Evolutionary conservation across 2,888 invertebrate genomes (phyloP), one percentile per base, ranked within the genome.

Genomic region (Thecocarcelia acutangulata): DNA sequence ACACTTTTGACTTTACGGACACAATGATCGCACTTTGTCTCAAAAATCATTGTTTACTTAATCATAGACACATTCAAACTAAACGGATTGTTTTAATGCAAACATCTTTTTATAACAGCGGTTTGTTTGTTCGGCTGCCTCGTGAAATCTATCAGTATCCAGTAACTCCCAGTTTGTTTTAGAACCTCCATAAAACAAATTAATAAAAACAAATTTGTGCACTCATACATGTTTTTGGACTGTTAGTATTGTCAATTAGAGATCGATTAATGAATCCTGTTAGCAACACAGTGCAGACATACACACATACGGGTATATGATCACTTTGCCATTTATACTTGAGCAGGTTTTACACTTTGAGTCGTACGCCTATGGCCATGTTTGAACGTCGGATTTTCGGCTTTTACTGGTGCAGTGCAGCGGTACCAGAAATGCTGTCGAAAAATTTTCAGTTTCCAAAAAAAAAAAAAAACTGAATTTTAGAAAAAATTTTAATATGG

Each of bases 121-220:
- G n/a, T n/a, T n/a, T 33, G 9, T 33, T 42, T 8, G 9, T 54
- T 37, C 17, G 37, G 5, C 17, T 33, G 37, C 56, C 37, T 58
- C 37, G 40, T 17, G n/a, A 17, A 17, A 40, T 40, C 37, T 5
- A 19, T 58, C 19, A 58, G 19, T 58, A 37, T 58, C 56, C 37
- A 40, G 56, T 37, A 58, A 37, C 12, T 58, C 56, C 56, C 56
- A 58, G 56, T 58, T 58, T 58, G 19, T 37, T 58, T 58, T 11
- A 58, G 37, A 58, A 58, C 17, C 56, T 15, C 11, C 11, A 15
- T 13, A 13, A 42, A 13, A 13, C 2, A 15, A 6, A 28, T 11
- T 15, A 9, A 28, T 2, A 0, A 3, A 54, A 54, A 54, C 19
- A 15, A 54, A 3, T 3, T 54, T 54, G 54, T 0, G 15, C 15